Evolutionary conservation across 2,797 vertebrate genomes (phyloP).

Genomic region (Myioborus melanocephalus): DNA sequence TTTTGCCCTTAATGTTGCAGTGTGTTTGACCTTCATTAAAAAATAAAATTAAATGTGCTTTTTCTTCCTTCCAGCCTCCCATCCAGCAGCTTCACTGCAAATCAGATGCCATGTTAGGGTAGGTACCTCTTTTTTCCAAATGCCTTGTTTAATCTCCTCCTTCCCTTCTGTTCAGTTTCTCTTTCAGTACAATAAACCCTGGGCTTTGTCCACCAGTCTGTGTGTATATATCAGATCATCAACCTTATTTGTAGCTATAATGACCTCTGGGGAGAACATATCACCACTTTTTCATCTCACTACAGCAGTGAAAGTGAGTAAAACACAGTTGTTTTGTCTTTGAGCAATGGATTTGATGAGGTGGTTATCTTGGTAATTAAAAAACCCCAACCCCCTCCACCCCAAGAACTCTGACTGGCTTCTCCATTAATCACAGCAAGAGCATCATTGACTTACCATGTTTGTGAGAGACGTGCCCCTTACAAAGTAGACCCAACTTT

Average conservation of each 20-base stretch:
- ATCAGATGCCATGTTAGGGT: background rate
- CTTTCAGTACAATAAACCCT: background rate
- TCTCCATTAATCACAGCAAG: background rate
- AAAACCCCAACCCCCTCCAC: background rate
- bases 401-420: background rate
- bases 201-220: background rate
- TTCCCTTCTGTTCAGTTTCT: conserved; percentile 37
- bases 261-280: conserved; percentile 4
- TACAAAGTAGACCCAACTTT: background rate
- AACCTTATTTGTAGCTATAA: background rate
- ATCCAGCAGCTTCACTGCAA: conserved; percentile 2
- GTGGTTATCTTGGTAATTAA: conserved; percentile 20
- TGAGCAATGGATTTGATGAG: background rate
- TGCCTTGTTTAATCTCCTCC: conserved; percentile 10
- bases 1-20: background rate
- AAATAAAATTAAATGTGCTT: background rate
- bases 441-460: background rate
- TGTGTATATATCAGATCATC: background rate
- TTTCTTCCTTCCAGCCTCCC: background rate
- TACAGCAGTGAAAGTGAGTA: conserved; percentile 5
- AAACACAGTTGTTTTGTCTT: conserved; percentile 9
- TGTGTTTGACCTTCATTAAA: background rate
- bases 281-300: conserved; percentile 40
- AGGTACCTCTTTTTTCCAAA: conserved; percentile 9
- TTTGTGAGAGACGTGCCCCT: background rate